Percentiles rank a stretch among this genome's conserved stretches.
Evolutionary conservation across 2,797 vertebrate species (phyloP).

Genomic region (Melopsittacus undulatus): DNA sequence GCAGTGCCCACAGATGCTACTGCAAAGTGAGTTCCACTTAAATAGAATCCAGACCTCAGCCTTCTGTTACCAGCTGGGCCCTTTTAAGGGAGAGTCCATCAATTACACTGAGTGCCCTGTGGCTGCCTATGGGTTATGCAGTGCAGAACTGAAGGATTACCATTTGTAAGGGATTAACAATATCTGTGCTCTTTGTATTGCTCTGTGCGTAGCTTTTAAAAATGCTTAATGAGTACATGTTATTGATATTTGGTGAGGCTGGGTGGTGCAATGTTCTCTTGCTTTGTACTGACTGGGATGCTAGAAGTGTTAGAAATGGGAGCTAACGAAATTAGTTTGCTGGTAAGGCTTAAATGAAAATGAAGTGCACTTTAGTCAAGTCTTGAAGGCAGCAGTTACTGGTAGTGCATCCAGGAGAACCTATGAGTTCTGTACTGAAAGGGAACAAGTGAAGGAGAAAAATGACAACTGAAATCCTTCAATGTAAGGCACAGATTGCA

Average conservation of each 20-base stretch:
- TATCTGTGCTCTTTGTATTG: not conserved
- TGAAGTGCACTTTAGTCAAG: not conserved
- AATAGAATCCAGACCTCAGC: not conserved
- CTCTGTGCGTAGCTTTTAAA: not conserved
- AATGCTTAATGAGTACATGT: not conserved
- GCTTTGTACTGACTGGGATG: not conserved
- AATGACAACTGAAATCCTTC: not conserved
- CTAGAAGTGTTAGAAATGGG: not conserved
- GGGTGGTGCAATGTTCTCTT: not conserved
- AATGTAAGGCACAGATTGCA: fast-evolving
- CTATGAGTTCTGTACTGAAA: not conserved
- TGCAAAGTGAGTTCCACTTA: not conserved
- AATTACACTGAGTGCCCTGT: not conserved
- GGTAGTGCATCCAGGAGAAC: not conserved
- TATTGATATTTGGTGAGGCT: not conserved
- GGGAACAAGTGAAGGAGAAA: not conserved
- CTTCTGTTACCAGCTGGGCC: not conserved
- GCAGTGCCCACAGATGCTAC: not conserved
- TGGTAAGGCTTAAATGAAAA: not conserved
- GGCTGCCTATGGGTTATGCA: not conserved
- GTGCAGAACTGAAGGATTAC: not conserved
- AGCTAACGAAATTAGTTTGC: not conserved
- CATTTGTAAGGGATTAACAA: not conserved
- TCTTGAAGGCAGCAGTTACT: not conserved
- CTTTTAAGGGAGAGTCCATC: not conserved